Base-by-base conservation (phyloP, 2,888 invertebrate species). In the Siphlonurus alternatus region DNA sequence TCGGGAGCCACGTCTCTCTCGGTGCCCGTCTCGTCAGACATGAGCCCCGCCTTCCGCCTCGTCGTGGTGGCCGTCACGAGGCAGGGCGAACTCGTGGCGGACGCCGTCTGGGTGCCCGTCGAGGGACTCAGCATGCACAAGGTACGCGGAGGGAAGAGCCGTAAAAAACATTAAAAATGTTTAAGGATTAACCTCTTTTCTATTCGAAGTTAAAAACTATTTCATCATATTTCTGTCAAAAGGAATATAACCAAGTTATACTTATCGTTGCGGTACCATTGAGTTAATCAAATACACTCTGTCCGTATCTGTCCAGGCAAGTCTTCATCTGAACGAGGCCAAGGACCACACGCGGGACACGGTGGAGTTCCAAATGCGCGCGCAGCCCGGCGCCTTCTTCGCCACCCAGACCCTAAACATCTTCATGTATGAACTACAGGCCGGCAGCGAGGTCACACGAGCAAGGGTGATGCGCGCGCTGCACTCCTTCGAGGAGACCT, bases 281-380 rank as follows among this genome's bases (percentile, higher is more conserved):
- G n/a, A n/a, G n/a, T n/a, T n/a, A n/a, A n/a, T n/a, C n/a, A n/a
- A n/a, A n/a, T n/a, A n/a, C n/a, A n/a, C n/a, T n/a, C n/a, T n/a
- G n/a, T n/a, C n/a, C n/a, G n/a, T n/a, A n/a, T n/a, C n/a, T n/a
- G n/a, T 38, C 38, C 15, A 80, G 76, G 76, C 80, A 54, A 72
- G 71, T 62, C 70, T 81, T 25, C 71, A 71, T 25, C 71, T 82
- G n/a, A 81, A 81, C 71, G 75, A 76, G 61, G 77, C 78, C 19
- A 81, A 82, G 71, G 81, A 82, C 69, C 77, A 79, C 69, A 77
- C 76, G n/a, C 76, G 77, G 23, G 76, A 79, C 68, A 76, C 76
- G 1, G 75, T 81, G 15, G 81, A 82, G 71, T 72, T 79, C 18
- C 74, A 77, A 20, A 75, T 77, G 1, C 72, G 74, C 25, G 77